Base-by-base conservation (phyloP, 2,888 invertebrate species). In the Cistogaster globosa region DNA sequence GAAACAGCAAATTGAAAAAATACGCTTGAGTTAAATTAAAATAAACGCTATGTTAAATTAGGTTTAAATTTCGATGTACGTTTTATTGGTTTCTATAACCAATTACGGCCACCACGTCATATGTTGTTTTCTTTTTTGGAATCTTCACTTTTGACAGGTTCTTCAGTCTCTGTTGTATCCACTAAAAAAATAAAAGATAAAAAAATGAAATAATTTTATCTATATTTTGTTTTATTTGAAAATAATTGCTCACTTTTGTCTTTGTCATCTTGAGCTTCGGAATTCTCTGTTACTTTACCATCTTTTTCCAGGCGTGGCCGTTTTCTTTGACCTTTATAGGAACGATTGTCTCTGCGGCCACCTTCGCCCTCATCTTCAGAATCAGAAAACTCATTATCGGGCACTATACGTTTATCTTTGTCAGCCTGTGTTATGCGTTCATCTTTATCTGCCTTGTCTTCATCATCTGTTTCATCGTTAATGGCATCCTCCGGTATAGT, bases 331-430 rank as follows among this genome's bases (percentile, higher is more conserved):
- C 93, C 92, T 88, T 94, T 94, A 91, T 94, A 95, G n/a, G 94
- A 93, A 84, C 94, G 93, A 87, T 92, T 95, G 91, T 96, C 96
- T 79, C 95, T 93, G 1, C 96, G 93, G 4, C 94, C 94, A 65
- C 93, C 93, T 76, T 93, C 93, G 1, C 96, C 96, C 92, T 99
- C 99, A 91, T 98, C 98, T 92, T 99, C 99, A 1, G 97, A 97
- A 90, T 97, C 97, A 0, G 97, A 97, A 90, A 97, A 97, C 91
- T 99, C 99, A 90, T 98, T 98, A 89, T 98, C 98, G 86, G 97
- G 97, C 3, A 97, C 97, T 89, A 99, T 97, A 87, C 98, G 95
- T 91, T 98, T 98, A 92, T 99, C 99, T 92, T 95, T 95, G 88
- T 95, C 94, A 89, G 96, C 95, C 90, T 97, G 97, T 20, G 97